phyloP scores from a whole-genome alignment of 2,888 invertebrate genomes.

The Barypeithes pellucidus region DNA sequence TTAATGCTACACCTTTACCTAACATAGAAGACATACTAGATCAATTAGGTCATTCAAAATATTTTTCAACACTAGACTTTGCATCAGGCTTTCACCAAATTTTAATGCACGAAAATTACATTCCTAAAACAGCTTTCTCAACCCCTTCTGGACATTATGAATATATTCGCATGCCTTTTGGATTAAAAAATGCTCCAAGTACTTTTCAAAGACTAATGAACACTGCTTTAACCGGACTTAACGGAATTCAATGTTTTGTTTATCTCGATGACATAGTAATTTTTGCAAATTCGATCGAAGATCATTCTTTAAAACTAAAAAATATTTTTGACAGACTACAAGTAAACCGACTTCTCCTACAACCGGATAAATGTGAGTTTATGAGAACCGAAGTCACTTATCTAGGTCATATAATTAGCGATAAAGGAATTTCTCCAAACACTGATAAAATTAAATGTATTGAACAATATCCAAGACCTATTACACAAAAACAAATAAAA shows the following conservation, averaged over 20 bases:
- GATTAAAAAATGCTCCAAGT: conserved; percentile 66
- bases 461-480: conserved; percentile 60
- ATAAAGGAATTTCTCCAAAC: conserved; percentile 64
- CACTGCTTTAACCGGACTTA: conserved; percentile 22
- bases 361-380: conserved; percentile 65
- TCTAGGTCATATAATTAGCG: conserved; percentile 64
- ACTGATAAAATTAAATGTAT: conserved; percentile 61
- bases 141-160: conserved; percentile 64
- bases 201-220: conserved; percentile 55
- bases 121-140: conserved; percentile 65
- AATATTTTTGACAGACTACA: conserved; percentile 60
- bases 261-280: conserved; percentile 60
- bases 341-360: conserved; percentile 55
- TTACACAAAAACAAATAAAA: conserved; percentile 62
- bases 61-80: conserved; percentile 66
- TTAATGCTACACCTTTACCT: conserved; percentile 63
- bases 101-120: conserved; percentile 58
- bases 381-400: conserved; percentile 64
- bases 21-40: conserved; percentile 65
- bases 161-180: conserved; percentile 65
- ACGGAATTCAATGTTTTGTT: conserved; percentile 35
- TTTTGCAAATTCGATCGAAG: neutral
- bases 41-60: conserved; percentile 64
- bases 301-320: conserved; percentile 56
- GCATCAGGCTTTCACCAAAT: conserved; percentile 67